Evolutionary conservation across 2,888 invertebrate genomes (phyloP), one percentile per base, ranked within the genome.

Genomic region (Latrodectus elegans): DNA sequence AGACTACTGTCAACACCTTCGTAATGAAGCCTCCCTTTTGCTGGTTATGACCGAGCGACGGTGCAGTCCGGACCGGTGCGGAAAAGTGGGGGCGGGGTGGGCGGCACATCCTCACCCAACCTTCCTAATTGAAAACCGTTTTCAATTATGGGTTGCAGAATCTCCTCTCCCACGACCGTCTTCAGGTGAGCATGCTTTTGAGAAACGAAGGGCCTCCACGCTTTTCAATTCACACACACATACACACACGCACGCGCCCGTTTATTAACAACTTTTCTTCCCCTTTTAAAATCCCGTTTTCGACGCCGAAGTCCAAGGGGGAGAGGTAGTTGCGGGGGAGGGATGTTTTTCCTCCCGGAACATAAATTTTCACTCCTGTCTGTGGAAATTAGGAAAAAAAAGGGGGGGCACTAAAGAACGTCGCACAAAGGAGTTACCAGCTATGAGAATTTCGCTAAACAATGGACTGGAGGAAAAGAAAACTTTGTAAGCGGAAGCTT

Each of bases 81-180:
- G 17, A 52, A 52, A 76, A 49, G 75, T 51, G 52, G 53, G 65
- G 49, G 17, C 52, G 22, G 17, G 60, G 73, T 65, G 67, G 67
- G 81, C 73, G 60, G 75, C 60, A 38, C 17, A 49, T 55, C 52
- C 82, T 51, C 74, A 75, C 74, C 82, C 26, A 67, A 68, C 82
- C 82, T 53, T 68, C 67, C 67, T 86, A 88, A 88, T 88, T 88
- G 88, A 88, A 88, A 88, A 88, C 84, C 60, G 88, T 88, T 88
- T 88, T 88, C 88, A 88, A 88, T 88, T 88, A 88, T 26, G 83
- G 77, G 73, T 15, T n/a, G n/a, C 60, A 51, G 65, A 17, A 73
- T 51, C 52, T 55, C 52, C 72, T 64, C 72, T 9, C 26, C 64
- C 68, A 26, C 60, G 51, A 17, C 38, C 38, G 38, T 38, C 38